Base-by-base conservation (phyloP, 1,140 invertebrate genomes). In the Cydia fagiglandana region DNA sequence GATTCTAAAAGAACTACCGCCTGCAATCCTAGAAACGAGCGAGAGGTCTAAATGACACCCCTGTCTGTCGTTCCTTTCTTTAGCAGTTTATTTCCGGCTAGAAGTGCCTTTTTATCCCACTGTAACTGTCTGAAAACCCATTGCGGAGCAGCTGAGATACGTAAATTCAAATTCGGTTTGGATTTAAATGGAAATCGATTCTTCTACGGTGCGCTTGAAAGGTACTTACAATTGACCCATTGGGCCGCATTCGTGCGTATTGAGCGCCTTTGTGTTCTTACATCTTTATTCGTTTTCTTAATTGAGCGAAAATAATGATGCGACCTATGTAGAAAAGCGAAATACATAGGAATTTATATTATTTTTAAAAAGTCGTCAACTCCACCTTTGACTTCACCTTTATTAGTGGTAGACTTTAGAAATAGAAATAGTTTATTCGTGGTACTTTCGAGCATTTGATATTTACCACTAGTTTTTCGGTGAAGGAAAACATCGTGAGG, bases 91-190 rank as follows among this genome's bases (percentile, higher is more conserved):
- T 61, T 61, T 61, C 56, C 6, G 9, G 56, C 9, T 24, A 61
- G 20, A 56, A 61, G 56, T 24, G 56, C 56, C 9, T n/a, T 61
- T 61, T 61, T 61, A 61, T 24, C 56, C 9, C 56, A 3, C 56
- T 61, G 2, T 17, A 61, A 61, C 56, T 61, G 56, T 61, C 56
- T 61, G 56, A 24, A 24, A 61, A n/a, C 56, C 56, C 20, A 61
- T 61, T 61, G 17, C 10, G 56, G 20, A 61, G 56, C 56, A 61
- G 56, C 56, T 61, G 9, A 61, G 56, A 61, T 61, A 61, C 56
- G 7, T n/a, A 61, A 24, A 61, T 61, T 61, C 56, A 24, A 24
- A 20, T 61, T 61, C 56, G 2, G 9, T 61, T 61, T 24, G 56
- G 20, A 24, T 61, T 61, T 24, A 61, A 24, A 61, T 61, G 56